A percentile compares a stretch with the other conserved stretches of the same genome.
These are phyloP conservation scores for Gordius sp. DNA, from an alignment of 2,888 invertebrate genomes.

Conservation along the genomic window DNA sequence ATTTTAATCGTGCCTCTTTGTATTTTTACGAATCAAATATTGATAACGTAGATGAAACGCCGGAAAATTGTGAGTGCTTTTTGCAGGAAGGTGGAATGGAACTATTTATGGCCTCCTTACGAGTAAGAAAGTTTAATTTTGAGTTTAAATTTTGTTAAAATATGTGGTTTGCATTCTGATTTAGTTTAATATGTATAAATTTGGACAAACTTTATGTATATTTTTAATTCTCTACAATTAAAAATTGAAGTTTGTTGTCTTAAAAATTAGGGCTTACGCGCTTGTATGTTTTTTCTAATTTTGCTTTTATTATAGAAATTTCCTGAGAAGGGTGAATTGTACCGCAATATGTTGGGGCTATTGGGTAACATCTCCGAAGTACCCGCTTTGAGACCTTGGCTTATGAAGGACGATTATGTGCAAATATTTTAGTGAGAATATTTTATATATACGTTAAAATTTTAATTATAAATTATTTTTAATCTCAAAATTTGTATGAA, in stretches of 20 bases:
- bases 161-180: too few species aligned
- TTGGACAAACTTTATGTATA: too few species aligned
- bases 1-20: too few species aligned
- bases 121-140: neutral
- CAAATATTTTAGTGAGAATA: constrained; percentile 40
- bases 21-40: too few species aligned
- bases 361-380: constrained; percentile 84
- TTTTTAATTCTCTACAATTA: too few species aligned
- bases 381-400: constrained; percentile 44
- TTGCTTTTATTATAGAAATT: constrained; percentile 44
- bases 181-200: too few species aligned
- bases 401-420: constrained; percentile 60
- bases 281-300: too few species aligned
- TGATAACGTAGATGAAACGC: constrained; percentile 62
- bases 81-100: constrained; percentile 62
- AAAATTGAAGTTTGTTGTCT: too few species aligned
- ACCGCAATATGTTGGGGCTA: constrained; percentile 87
- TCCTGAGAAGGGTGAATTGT: constrained; percentile 56
- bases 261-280: too few species aligned
- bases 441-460: neutral
- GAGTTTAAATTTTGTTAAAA: too few species aligned
- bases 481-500: neutral
- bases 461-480: neutral
- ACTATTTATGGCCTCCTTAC: constrained; percentile 36
- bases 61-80: constrained; percentile 68